Base-by-base conservation (phyloP, 2,797 vertebrate species). In the Echiichthys vipera region DNA sequence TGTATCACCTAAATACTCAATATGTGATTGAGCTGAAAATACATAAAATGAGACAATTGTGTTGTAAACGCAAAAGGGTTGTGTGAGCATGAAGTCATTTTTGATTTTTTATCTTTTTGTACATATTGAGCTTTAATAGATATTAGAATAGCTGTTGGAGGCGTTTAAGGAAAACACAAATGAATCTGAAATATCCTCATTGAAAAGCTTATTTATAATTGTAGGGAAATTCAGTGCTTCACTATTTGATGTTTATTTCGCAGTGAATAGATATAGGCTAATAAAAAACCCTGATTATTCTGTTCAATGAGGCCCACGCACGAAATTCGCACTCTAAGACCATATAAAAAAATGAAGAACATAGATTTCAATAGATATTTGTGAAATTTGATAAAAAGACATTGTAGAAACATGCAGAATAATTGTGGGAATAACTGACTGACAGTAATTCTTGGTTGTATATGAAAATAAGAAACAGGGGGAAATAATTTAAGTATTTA, bases 1-100 rank as follows among this genome's bases (percentile, higher is more conserved):
- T 81, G 76, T 73, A 77, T 65, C 56, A 25, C 29, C 59, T 65
- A 65, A 81, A 80, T 53, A 77, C 50, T 71, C 61, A 69, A 71
- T 57, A 63, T 42, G 25, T 50, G 69, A 74, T n/a, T 37, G 43
- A 71, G 40, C 20, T 68, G 36, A 66, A 75, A 53, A 72, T 32
- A 68, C 22, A 47, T 43, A 56, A 72, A 82, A 78, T 29, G 47
- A 67, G 7, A 75, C 50, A 74, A 73, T 29, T 54, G 29, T 2
- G 29, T 14, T 11, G n/a, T n/a, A 15, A 53, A 55, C 11, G n/a
- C 32, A 10, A 49, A 51, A 11, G 5, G 20, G n/a, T 15, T 14
- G 29, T 46, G 37, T 54, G 12, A 27, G 42, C 22, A 39, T 18
- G 7, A 39, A 15, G 17, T 10, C 0, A 11, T 40, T 36, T 46